Evolutionary conservation across 53 echinoderm and acorn worm genomes (phyloP).

Genomic region (Hippasteria phrygiana): DNA sequence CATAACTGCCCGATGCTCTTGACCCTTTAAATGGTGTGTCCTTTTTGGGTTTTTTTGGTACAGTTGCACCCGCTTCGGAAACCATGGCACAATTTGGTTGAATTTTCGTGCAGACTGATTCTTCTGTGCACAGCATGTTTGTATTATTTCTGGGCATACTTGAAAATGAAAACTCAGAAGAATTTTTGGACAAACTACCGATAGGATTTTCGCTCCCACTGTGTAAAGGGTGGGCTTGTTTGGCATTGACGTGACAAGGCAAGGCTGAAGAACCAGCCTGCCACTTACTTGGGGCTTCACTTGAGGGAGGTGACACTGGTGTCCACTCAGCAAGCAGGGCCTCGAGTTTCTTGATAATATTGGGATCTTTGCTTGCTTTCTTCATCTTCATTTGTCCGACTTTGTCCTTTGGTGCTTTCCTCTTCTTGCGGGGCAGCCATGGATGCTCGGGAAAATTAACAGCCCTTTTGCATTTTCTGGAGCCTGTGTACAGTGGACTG

Average conservation of each 20-base stretch:
- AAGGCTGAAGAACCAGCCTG: not conserved
- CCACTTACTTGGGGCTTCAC: not conserved
- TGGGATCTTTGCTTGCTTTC: conserved; percentile 19
- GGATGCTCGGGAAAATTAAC: conserved; percentile 44
- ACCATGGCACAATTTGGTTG: not conserved
- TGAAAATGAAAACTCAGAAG: not conserved
- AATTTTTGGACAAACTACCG: not conserved
- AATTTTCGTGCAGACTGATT: not conserved
- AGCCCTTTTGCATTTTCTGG: conserved; percentile 31
- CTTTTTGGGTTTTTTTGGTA: not conserved
- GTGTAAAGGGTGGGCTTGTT: not conserved
- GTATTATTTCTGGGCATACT: not conserved
- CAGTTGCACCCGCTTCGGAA: not conserved
- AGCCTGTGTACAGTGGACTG: conserved; percentile 32
- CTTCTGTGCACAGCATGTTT: not conserved
- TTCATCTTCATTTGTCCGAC: not conserved
- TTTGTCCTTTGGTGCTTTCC: not conserved
- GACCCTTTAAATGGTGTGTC: conserved; percentile 18
- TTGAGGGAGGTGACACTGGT: not conserved
- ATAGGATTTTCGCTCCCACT: not conserved
- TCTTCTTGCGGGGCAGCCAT: conserved; percentile 58
- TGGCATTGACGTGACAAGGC: not conserved
- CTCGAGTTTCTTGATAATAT: conserved; percentile 40
- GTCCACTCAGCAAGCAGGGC: conserved; percentile 45
- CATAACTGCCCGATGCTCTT: not conserved